phyloP scores from a whole-genome alignment of 1,140 invertebrate genomes.

The Cecropterus lyciades region DNA sequence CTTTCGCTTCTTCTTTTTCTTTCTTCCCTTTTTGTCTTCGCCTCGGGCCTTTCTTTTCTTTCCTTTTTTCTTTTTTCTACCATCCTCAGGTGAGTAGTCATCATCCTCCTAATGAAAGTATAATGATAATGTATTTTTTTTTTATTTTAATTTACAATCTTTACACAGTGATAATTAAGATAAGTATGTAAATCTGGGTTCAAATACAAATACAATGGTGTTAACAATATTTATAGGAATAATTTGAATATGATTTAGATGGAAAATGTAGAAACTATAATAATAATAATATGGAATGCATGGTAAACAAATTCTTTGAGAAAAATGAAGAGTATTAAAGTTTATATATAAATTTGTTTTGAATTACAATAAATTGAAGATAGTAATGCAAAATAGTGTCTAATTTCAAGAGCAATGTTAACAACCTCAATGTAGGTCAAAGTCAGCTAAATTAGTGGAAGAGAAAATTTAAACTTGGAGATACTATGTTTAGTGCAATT shows the following conservation, averaged over 20 bases:
- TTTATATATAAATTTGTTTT: background rate
- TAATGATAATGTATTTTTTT: background rate
- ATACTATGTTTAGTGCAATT: background rate
- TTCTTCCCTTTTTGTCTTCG: constrained; percentile 95
- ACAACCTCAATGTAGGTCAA: constrained; percentile 35
- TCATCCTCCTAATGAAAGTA: constrained; percentile 88
- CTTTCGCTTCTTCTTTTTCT: constrained; percentile 97
- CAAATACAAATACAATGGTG: too few species aligned
- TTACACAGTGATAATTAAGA: too few species aligned
- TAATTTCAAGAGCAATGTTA: constrained; percentile 22
- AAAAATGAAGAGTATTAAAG: background rate
- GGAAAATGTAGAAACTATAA: background rate
- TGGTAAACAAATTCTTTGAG: background rate
- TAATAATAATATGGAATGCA: background rate
- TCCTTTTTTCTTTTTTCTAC: constrained; percentile 93
- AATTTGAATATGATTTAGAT: background rate
- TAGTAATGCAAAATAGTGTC: constrained; percentile 36
- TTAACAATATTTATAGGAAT: background rate
- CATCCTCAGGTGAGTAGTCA: constrained; percentile 93
- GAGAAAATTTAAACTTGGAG: constrained; percentile 15
- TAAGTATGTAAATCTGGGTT: too few species aligned
- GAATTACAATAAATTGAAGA: background rate
- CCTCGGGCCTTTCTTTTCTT: constrained; percentile 95
- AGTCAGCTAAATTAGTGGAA: constrained; percentile 33
- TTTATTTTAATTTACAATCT: too few species aligned